Evolutionary conservation across 2,888 invertebrate species (phyloP), one percentile per base, ranked within the genome.

Genomic region (Oligia fasciuncula): DNA sequence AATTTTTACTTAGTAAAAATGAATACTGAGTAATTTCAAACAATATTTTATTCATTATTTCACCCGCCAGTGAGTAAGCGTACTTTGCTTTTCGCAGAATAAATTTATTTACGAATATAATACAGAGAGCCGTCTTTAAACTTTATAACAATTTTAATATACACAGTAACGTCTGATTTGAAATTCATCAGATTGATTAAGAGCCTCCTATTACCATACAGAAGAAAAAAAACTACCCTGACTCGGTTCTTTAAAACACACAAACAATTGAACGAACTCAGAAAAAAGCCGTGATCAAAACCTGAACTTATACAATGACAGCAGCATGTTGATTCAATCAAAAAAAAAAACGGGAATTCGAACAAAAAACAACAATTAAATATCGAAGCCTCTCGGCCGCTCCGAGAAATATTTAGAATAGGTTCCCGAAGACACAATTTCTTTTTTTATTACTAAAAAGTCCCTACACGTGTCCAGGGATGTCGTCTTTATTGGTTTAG

Each of bases 291-390:
- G 93, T 94, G 95, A 95, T 95, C 95, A 93, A 92, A 94, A 93
- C 96, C 94, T 92, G 94, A 95, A 94, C 95, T 95, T 94, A 95
- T 93, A 97, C 96, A 96, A 97, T 96, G 96, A 96, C 96, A 96
- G 96, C 96, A 96, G 96, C 95, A 95, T 94, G 95, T 94, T 95
- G 96, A 95, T 96, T 96, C 96, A 95, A 96, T 96, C n/a, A 95
- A 96, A 95, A 96, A 96, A 97, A 96, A 96, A 96, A 96, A 90
- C 85, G 93, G 94, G 96, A 96, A 96, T 96, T 93, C 95, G 95
- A 93, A 96, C 94, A 97, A 97, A 88, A 96, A 96, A 96, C 96
- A 95, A 96, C 96, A 97, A 97, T 97, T 97, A 97, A 96, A 96
- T 91, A 93, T 89, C 86, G 89, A 92, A 90, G 91, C 92, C 89